Conservation (phyloP, 2,888 invertebrate species). For the Prenolepis imparis region DNA sequence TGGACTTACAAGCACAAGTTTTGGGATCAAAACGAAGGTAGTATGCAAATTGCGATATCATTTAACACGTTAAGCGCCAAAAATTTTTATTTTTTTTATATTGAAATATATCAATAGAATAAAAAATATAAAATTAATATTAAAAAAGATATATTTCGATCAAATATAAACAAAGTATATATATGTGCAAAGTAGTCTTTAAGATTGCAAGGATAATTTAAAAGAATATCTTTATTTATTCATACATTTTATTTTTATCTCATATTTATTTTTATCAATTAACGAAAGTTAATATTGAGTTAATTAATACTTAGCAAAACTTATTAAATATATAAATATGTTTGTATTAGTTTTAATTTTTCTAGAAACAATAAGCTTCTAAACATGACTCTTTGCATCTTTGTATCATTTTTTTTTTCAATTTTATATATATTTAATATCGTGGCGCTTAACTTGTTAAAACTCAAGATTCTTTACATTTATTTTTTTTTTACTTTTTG, state of each 20-base stretch:
- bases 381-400: background rate
- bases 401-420: conserved; percentile 4
- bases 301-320: background rate
- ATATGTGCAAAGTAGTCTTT: conserved; percentile 4
- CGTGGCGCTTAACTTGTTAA: conserved; percentile 62
- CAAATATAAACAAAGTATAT: conserved; percentile 12
- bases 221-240: background rate
- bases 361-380: background rate
- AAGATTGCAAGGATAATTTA: conserved; percentile 25
- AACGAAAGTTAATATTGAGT: background rate
- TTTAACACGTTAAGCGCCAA: conserved; percentile 76
- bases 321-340: conserved; percentile 2
- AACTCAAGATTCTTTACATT: conserved; percentile 7
- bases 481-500: conserved; percentile 1
- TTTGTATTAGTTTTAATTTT: background rate
- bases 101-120: conserved; percentile 44
- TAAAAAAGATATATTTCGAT: conserved; percentile 62
- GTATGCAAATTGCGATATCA: conserved; percentile 60
- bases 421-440: background rate
- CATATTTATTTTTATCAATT: conserved; percentile 7
- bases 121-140: conserved; percentile 64
- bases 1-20: conserved; percentile 76
- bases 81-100: conserved; percentile 26
- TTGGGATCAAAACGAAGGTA: conserved; percentile 76
- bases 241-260: background rate